These are phyloP conservation scores for Venusia cambrica DNA, from an alignment of 2,888 invertebrate genomes.

Conservation along the genomic window DNA sequence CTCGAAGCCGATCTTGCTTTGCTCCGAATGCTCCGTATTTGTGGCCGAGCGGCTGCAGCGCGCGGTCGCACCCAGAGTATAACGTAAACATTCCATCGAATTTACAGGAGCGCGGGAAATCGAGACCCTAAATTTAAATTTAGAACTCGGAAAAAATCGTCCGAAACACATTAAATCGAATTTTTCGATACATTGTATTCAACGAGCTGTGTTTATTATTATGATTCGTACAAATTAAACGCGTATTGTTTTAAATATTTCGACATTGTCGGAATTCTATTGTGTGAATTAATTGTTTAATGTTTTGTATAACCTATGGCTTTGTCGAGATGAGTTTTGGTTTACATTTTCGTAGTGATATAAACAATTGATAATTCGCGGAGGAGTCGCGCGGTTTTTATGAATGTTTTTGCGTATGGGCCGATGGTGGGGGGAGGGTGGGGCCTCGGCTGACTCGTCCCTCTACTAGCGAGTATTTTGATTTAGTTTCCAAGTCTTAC, in stretches of 20 bases:
- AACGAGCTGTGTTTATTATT: slow-evolving; percentile 65
- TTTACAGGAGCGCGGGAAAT: slow-evolving; percentile 72
- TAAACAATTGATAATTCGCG: slow-evolving; percentile 76
- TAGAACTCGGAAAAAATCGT: slow-evolving; percentile 37
- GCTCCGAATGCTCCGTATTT: slow-evolving; percentile 59
- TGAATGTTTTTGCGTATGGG: slow-evolving; percentile 76
- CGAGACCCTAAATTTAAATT: slow-evolving; percentile 43
- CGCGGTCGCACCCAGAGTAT: slow-evolving; percentile 56
- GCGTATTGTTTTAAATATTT: slow-evolving; percentile 71
- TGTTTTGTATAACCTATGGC: slow-evolving; percentile 60
- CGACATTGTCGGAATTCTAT: slow-evolving; percentile 70
- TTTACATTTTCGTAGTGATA: slow-evolving; percentile 65
- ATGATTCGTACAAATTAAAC: slow-evolving; percentile 65
- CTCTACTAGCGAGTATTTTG: slow-evolving; percentile 79
- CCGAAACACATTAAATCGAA: slow-evolving; percentile 40
- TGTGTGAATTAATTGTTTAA: slow-evolving; percentile 70
- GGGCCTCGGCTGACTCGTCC: slow-evolving; percentile 74
- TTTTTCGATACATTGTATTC: slow-evolving; percentile 51
- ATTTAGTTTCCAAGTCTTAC: slow-evolving; percentile 80
- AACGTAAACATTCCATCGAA: slow-evolving; percentile 45
- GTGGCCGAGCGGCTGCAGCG: slow-evolving; percentile 67
- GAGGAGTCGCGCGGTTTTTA: slow-evolving; percentile 73
- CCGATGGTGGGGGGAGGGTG: slow-evolving; percentile 73
- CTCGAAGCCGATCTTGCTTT: slow-evolving; percentile 47
- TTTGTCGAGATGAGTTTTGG: slow-evolving; percentile 57